A percentile compares a stretch with the other conserved stretches of the same genome.
Conservation (phyloP, 2,888 invertebrate species). For the Dinocampus coccinellae region DNA sequence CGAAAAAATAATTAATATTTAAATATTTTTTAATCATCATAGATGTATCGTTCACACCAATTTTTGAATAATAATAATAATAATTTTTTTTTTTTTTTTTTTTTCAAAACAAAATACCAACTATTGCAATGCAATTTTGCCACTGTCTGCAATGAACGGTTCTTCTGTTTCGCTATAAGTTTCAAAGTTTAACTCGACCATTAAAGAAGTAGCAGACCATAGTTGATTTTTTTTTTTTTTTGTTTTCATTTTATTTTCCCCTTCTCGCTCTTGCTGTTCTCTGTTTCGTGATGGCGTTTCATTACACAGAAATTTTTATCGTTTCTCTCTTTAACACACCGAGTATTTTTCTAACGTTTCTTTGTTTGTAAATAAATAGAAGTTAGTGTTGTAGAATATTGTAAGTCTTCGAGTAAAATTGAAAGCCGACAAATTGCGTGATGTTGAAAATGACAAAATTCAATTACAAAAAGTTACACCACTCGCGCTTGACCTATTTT, state of each 20-base stretch:
- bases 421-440: constrained; percentile 46
- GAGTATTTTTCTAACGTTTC: constrained; percentile 9
- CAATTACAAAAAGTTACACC: constrained; percentile 67
- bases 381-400: not conserved
- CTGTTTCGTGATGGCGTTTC: not conserved
- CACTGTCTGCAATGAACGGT: too few relatives aligned
- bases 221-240: constrained; percentile 47
- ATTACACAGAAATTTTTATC: not conserved
- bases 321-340: not conserved
- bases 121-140: too few relatives aligned
- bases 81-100: too few relatives aligned
- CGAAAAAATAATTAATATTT: constrained; percentile 50
- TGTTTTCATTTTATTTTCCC: constrained; percentile 17
- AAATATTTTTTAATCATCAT: too few relatives aligned
- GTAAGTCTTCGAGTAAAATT: not conserved
- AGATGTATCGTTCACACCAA: too few relatives aligned
- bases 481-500: constrained; percentile 32
- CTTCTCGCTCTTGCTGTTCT: too few relatives aligned
- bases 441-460: constrained; percentile 61
- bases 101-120: too few relatives aligned
- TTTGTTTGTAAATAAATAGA: not conserved
- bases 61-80: too few relatives aligned
- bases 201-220: constrained; percentile 64
- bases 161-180: too few relatives aligned
- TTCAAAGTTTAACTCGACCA: constrained; percentile 58